Evolutionary conservation across 1,140 invertebrate genomes (phyloP), one percentile per base, ranked within the genome.

Genomic region (Lepidurus couesii): DNA sequence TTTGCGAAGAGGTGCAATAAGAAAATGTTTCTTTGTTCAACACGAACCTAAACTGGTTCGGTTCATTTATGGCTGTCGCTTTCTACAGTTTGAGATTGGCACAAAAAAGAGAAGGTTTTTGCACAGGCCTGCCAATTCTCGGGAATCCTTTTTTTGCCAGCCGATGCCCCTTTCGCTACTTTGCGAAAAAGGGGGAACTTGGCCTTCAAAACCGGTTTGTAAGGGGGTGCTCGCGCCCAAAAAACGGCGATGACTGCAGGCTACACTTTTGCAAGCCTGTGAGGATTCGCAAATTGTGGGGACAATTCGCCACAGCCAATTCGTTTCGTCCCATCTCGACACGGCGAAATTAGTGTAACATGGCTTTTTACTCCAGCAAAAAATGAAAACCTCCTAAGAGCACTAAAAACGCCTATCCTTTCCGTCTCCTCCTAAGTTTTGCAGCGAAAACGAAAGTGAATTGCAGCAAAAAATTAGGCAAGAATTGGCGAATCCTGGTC

Each of bases 121-220:
- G 53, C 53, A 65, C 53, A 65, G 53, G 53, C 53, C 53, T 65
- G 53, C 53, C 53, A 65, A 65, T 65, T 65, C 53, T 65, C 53
- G 53, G 16, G 16, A 65, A 65, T n/a, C 21, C 21, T 65, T 21
- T 65, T 65, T 65, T 47, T 47, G 10, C 10, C 45, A 16, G 45
- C 16, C 45, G 3, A 34, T 34, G 34, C 0, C 34, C 34, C 34
- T 34, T 16, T 47, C 21, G 8, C 21, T 65, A 2, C 3, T 65
- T 65, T 21, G 53, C 53, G 21, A 65, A 65, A 65, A 47, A 11
- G 45, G 45, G 45, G 16, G 53, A 7, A 65, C 16, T 65, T 7
- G 13, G 16, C 53, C 53, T 65, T 7, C 34, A 4, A 34, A 16
- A 65, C 53, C 53, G 53, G 53, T 65, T 65, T 21, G n/a, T 7